phyloP scores from a whole-genome alignment of 2,113 vertebrate genomes.

The Cnemophilus loriae region DNA sequence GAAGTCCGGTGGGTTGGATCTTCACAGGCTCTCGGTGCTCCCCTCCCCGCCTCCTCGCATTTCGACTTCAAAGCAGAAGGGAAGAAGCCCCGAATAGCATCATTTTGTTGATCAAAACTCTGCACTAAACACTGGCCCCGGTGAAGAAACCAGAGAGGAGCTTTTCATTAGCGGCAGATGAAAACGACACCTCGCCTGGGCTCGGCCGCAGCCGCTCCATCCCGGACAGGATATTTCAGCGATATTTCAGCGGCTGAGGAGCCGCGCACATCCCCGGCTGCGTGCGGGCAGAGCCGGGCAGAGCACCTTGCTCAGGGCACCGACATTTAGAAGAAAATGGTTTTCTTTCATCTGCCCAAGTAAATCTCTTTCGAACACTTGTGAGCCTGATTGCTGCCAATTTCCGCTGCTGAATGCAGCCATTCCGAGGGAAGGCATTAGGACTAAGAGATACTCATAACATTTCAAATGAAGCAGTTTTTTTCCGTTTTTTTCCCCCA shows the following conservation, averaged over 20 bases:
- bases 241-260: not conserved
- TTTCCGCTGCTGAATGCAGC: slow-evolving; percentile 46
- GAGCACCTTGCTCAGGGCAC: slow-evolving; percentile 38
- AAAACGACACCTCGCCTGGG: not conserved
- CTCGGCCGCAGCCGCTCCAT: not conserved
- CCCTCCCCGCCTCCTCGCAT: not conserved
- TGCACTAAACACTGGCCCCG: not conserved
- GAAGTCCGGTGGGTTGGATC: not conserved
- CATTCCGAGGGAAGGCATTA: slow-evolving; percentile 52
- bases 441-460: slow-evolving; percentile 45
- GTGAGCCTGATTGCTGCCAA: slow-evolving; percentile 69
- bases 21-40: not conserved
- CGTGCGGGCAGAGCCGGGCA: not conserved
- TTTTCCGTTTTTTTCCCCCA: not conserved
- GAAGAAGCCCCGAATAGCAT: not conserved
- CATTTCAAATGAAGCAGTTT: slow-evolving; percentile 17
- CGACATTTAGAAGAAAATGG: slow-evolving; percentile 46
- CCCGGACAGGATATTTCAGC: not conserved
- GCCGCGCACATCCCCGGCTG: not conserved
- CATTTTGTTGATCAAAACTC: slow-evolving; percentile 20
- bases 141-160: not conserved
- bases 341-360: slow-evolving; percentile 66
- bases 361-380: slow-evolving; percentile 66
- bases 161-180: not conserved
- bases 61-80: not conserved